Evolutionary conservation across 1,140 invertebrate genomes (phyloP).

Genomic region (Odontomachus brunneus): DNA sequence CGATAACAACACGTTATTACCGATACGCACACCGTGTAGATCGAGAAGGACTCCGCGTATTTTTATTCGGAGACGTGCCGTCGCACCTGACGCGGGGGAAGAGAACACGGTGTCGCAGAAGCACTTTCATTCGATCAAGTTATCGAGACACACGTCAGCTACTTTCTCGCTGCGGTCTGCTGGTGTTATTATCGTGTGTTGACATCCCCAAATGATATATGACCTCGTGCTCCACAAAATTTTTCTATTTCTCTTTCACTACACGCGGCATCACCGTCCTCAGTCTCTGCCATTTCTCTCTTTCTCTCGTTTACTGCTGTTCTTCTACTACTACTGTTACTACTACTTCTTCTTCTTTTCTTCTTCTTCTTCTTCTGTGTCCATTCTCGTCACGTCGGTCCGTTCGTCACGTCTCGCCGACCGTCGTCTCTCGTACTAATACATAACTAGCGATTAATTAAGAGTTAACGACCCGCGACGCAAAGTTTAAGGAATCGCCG

Average conservation of each 20-base stretch:
- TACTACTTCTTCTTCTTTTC: no score
- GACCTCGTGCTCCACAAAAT: not conserved
- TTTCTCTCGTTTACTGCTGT: not conserved
- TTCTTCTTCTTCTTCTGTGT: not conserved
- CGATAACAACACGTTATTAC: no score
- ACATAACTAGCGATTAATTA: conserved; percentile 44
- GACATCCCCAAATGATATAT: conserved; percentile 31
- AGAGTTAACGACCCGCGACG: conserved; percentile 52
- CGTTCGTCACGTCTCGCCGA: conserved; percentile 25
- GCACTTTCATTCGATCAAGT: not conserved
- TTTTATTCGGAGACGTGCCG: not conserved
- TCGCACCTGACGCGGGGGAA: no score
- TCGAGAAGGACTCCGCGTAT: no score
- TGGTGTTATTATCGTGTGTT: conserved; percentile 42
- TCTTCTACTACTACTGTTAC: no score
- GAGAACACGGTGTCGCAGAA: not conserved
- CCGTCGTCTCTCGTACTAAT: conserved; percentile 16
- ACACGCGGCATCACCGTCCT: not conserved
- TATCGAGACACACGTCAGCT: conserved; percentile 9
- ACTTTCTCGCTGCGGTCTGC: conserved; percentile 31
- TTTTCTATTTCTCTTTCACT: conserved; percentile 29
- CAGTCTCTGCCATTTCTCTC: not conserved
- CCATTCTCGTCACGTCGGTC: conserved; percentile 17
- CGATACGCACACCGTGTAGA: no score
- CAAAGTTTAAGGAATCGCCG: conserved; percentile 39